Evolutionary conservation across 2,888 invertebrate genomes (phyloP), one percentile per base, ranked within the genome.

Genomic region (Cheilosia pagana): DNA sequence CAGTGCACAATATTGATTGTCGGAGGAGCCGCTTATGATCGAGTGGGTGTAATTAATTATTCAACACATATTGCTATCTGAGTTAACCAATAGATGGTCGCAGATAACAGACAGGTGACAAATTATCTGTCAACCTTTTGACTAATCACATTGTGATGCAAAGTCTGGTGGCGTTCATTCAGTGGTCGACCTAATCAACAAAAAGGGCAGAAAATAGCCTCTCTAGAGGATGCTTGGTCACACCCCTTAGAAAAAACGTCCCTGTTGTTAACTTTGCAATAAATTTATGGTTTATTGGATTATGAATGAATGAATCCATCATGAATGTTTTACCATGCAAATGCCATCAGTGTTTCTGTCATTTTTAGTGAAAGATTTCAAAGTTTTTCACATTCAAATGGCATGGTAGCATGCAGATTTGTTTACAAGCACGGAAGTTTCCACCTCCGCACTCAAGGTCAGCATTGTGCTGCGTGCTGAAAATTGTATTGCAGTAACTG

Each of bases 31-130:
- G 28, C 5, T 55, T 43, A 50, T n/a, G 25, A 14, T 5, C 31
- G 35, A 63, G 39, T 31, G 8, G 21, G 52, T 62, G 53, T 55
- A 23, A 63, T 72, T 53, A 72, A 45, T 55, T 45, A 45, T 53
- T 63, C 72, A 55, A 43, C 52, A 41, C 35, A 35, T 35, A 35
- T 35, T 35, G 35, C 12, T 35, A 12, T 10, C 35, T 41, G 35
- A 25, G 21, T n/a, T 10, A 50, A 31, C 23, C 52, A 21, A 16
- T 76, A 25, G 53, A 45, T 53, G 31, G n/a, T 35, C 12, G n/a
- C 43, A 31, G 67, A 76, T 60, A 76, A 35, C 7, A 23, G 25
- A 39, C 35, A 23, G 23, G 21, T 23, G 31, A 48, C 53, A 62
- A 63, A 12, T 50, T 75, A 43, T 52, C 35, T 19, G 57, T 12